These are phyloP conservation scores for Drosophila chauvacae DNA, from an alignment of 1,140 invertebrate genomes.

Conservation along the genomic window DNA sequence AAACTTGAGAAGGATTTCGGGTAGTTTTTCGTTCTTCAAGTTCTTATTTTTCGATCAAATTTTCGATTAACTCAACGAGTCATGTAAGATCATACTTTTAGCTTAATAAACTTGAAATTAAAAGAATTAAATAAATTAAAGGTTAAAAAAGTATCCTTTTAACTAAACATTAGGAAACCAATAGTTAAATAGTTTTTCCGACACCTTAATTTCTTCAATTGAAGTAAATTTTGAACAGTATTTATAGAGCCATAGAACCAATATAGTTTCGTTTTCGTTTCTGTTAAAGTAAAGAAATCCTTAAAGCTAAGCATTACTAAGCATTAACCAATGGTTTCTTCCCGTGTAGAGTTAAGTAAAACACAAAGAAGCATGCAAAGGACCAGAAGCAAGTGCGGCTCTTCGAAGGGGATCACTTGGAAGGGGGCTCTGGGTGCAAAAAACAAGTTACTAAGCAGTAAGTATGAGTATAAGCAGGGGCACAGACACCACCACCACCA, in stretches of 20 bases:
- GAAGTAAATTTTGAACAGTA: not conserved
- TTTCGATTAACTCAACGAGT: too few species aligned
- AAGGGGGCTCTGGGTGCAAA: slow-evolving; percentile 20
- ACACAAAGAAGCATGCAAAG: slow-evolving; percentile 50
- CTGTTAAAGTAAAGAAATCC: not conserved
- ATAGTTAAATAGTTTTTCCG: not conserved
- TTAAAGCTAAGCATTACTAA: not conserved
- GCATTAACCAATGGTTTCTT: slow-evolving; percentile 8
- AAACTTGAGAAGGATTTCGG: too few species aligned
- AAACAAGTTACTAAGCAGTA: slow-evolving; percentile 58
- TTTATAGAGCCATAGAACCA: not conserved
- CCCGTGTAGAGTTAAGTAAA: slow-evolving; percentile 21
- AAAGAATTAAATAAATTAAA: too few species aligned
- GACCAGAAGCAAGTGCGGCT: slow-evolving; percentile 42
- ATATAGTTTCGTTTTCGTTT: not conserved
- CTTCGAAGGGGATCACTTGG: slow-evolving; percentile 32
- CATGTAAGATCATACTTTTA: too few species aligned
- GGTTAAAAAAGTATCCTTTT: too few species aligned
- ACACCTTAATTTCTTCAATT: not conserved
- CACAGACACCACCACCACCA: slow-evolving; percentile 33
- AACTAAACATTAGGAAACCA: too few species aligned
- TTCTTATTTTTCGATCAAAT: not conserved
- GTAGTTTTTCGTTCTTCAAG: not conserved
- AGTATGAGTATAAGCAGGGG: slow-evolving; percentile 48
- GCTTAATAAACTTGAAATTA: too few species aligned